Evolutionary conservation across 2,113 vertebrate genomes (phyloP).

Genomic region (Petrocephalus zakoni): DNA sequence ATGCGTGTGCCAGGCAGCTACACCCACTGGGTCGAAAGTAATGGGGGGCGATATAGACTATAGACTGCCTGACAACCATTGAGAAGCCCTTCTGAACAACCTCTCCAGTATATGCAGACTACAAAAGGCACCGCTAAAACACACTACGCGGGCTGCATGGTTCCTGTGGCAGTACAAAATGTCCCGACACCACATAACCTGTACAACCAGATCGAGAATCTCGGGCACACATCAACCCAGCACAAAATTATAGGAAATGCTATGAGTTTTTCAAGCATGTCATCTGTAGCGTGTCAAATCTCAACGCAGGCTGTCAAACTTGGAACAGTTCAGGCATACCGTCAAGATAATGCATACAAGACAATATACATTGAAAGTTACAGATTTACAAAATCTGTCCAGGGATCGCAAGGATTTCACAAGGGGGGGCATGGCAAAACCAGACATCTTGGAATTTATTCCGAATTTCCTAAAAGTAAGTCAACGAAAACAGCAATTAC

Average conservation of each 20-base stretch:
- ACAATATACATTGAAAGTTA: not conserved
- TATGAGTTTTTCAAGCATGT: not conserved
- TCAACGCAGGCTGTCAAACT: not conserved
- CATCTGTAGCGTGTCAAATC: not conserved
- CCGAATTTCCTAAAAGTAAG: not conserved
- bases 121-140: not conserved
- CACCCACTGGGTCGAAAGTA: not conserved
- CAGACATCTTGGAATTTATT: conserved; percentile 18
- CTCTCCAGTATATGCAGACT: not conserved
- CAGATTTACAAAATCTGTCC: not conserved
- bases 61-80: not conserved
- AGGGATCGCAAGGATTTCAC: not conserved
- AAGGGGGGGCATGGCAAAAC: not conserved
- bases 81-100: not conserved
- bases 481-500: not conserved
- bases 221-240: not conserved
- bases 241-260: not conserved
- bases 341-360: not conserved
- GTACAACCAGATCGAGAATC: not conserved
- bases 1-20: not conserved
- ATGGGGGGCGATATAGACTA: not conserved
- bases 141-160: not conserved
- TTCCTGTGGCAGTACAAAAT: not conserved
- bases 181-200: not conserved
- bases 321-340: not conserved